Base-by-base conservation (phyloP, 2,888 invertebrate genomes). In the Cephus nigrinus region DNA sequence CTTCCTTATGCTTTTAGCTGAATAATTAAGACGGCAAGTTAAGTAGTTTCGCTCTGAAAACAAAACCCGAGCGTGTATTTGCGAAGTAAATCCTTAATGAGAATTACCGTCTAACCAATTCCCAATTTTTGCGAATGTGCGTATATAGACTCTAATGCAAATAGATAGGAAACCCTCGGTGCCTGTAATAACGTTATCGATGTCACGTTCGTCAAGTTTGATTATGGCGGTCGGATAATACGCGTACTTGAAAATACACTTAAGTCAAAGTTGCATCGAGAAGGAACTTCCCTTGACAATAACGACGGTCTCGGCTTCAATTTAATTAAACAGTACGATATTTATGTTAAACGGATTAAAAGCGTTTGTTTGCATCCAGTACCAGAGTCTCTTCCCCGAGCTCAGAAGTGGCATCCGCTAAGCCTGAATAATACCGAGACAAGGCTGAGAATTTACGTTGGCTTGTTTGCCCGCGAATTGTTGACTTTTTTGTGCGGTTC, bases 291-390 rank as follows among this genome's bases (percentile, higher is more conserved):
- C 15, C 40, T 40, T 40, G 40, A 40, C 40, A 40, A 40, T 40
- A 15, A 40, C 40, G 40, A 40, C 15, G 15, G 40, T 15, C 15
- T 69, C 73, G 81, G 75, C 32, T 68, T 79, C 80, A 81, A 85
- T 87, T 86, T 84, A 86, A 87, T 87, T 87, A 85, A 87, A 87
- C 83, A 81, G 80, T 82, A 77, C 79, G 77, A 84, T 84, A 85
- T 86, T 86, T 86, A 87, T 85, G 86, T 85, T 87, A 87, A 88
- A 88, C 84, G 87, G 88, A 88, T 88, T 88, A 87, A 87, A 86
- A 82, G 81, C 85, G 83, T 86, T 86, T 88, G 86, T 86, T 87
- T 86, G 86, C 79, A 82, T 83, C 73, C 33, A 35, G 32, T 69
- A 69, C 69, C 40, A 40, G 40, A 40, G 40, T 15, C 40, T 40